phyloP scores from a whole-genome alignment of 1,140 invertebrate genomes.

The Stegodyphus dumicola region DNA sequence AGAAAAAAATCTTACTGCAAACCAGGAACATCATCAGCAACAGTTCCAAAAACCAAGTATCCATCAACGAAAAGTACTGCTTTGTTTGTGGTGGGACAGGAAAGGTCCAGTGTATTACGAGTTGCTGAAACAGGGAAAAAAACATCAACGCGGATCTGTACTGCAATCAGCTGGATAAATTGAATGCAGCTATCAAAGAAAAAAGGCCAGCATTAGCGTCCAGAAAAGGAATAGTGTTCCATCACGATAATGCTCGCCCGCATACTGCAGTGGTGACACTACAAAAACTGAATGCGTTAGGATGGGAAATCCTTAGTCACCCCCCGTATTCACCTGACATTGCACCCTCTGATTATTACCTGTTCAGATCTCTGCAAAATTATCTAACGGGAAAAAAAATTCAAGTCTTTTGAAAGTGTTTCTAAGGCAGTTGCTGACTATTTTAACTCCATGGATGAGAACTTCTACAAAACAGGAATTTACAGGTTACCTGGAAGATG shows the following conservation, averaged over 20 bases:
- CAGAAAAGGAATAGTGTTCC: conserved; percentile 40
- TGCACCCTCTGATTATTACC: conserved; percentile 65
- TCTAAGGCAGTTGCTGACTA: too few species aligned
- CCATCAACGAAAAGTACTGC: too few species aligned
- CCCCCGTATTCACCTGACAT: conserved; percentile 61
- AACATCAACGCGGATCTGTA: conserved; percentile 37
- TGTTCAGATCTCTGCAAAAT: conserved; percentile 21
- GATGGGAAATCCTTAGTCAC: conserved; percentile 10
- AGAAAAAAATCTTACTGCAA: background rate
- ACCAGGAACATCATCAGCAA: background rate
- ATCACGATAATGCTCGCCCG: conserved; percentile 30
- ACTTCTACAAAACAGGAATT: too few species aligned
- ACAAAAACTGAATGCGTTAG: conserved; percentile 33
- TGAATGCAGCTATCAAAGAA: conserved; percentile 50
- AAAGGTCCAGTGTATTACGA: too few species aligned
- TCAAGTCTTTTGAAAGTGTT: too few species aligned
- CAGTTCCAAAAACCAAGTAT: background rate
- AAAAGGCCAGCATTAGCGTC: conserved; percentile 39
- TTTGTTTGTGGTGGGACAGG: too few species aligned
- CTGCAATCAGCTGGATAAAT: conserved; percentile 39
- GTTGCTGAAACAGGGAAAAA: too few species aligned
- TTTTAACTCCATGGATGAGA: too few species aligned
- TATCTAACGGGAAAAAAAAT: conserved; percentile 3
- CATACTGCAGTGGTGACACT: conserved; percentile 28
- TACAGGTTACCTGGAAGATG: too few species aligned